phyloP scores from a whole-genome alignment of 92 coral and sea anemone genomes.

The Phymanthus crucifer region DNA sequence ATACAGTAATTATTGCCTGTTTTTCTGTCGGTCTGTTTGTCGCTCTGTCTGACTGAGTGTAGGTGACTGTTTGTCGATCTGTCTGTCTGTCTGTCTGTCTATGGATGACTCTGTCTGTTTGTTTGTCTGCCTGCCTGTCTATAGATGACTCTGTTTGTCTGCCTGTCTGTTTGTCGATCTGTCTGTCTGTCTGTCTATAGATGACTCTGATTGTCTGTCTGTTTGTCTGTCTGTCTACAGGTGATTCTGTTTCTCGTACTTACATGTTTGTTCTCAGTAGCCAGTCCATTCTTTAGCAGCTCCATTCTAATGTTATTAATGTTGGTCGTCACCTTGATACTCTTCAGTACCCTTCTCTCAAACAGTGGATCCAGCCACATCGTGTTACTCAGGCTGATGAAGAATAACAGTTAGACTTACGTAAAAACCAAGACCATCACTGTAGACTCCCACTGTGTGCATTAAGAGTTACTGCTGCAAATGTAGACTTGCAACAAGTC shows the following conservation, averaged over 20 bases:
- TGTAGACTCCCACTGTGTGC: too few relatives aligned
- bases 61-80: too few relatives aligned
- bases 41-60: too few relatives aligned
- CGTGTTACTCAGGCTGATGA: conserved; percentile 67
- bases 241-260: not conserved
- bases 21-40: too few relatives aligned
- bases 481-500: too few relatives aligned
- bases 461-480: too few relatives aligned
- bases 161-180: not conserved
- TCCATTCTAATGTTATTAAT: conserved; percentile 75
- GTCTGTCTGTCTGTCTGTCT: not conserved
- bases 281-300: conserved; percentile 74
- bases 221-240: not conserved
- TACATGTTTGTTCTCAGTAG: conserved; percentile 83
- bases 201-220: not conserved
- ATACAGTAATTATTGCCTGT: too few relatives aligned
- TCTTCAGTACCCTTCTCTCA: conserved; percentile 65
- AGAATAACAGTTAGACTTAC: not conserved
- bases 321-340: conserved; percentile 88
- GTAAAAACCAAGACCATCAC: not conserved
- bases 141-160: not conserved
- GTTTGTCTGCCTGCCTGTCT: not conserved
- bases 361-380: conserved; percentile 96
- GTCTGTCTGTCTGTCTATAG: not conserved
- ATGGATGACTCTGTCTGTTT: too few relatives aligned